Percentiles rank a stretch among this genome's conserved stretches.
These are phyloP conservation scores for Pandemis cinnamomeana DNA, from an alignment of 2,888 invertebrate species.

Conservation along the genomic window DNA sequence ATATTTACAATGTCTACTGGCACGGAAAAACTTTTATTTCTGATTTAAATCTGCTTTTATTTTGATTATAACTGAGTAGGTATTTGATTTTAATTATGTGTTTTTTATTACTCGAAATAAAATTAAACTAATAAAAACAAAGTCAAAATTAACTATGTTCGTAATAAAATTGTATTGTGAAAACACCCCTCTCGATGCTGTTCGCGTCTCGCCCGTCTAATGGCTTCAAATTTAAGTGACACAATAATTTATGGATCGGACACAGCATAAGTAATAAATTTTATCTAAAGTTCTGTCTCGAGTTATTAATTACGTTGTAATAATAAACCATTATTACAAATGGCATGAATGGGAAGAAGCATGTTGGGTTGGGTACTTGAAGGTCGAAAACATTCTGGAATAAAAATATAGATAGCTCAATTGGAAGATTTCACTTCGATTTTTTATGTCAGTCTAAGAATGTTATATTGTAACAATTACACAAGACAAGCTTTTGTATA, in stretches of 20 bases:
- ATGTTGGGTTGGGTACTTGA: background rate
- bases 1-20: too few species aligned
- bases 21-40: too few species aligned
- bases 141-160: too few species aligned
- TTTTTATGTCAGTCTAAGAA: too few species aligned
- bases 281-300: conserved; percentile 45
- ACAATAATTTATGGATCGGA: conserved; percentile 49
- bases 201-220: conserved; percentile 16
- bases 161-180: background rate
- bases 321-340: conserved; percentile 40
- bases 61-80: too few species aligned
- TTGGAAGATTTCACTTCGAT: background rate
- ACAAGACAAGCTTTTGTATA: too few species aligned
- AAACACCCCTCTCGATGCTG: background rate
- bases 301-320: conserved; percentile 40
- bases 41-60: too few species aligned
- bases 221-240: conserved; percentile 45
- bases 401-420: background rate
- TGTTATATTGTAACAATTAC: background rate
- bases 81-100: too few species aligned
- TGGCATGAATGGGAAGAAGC: conserved; percentile 1
- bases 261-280: conserved; percentile 47
- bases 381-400: background rate
- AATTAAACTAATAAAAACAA: too few species aligned
- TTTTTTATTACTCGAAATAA: too few species aligned